Conservation (phyloP, 2,797 vertebrate genomes). For the Danio kyathit region DNA sequence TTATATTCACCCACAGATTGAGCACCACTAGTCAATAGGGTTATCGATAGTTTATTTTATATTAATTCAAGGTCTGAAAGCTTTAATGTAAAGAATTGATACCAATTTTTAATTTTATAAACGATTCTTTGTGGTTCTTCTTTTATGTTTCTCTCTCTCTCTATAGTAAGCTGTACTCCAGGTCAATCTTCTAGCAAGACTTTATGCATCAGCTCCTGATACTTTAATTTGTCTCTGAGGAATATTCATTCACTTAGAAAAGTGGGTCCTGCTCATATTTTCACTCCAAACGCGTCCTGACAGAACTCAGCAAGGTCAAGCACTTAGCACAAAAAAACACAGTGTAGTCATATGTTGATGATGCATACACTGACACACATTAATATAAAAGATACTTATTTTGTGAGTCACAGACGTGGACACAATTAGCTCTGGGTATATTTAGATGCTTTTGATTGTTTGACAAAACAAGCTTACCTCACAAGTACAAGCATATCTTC, state of each 20-base stretch:
- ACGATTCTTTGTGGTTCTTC: constrained; percentile 5
- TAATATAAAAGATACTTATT: constrained; percentile 9
- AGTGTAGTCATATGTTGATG: constrained; percentile 35
- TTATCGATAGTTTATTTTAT: neutral
- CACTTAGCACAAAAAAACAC: constrained; percentile 32
- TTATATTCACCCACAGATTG: neutral
- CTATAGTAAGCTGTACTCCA: constrained; percentile 23
- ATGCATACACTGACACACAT: constrained; percentile 8
- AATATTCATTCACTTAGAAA: constrained; percentile 50
- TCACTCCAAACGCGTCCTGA: constrained; percentile 40
- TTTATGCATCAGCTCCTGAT: constrained; percentile 56
- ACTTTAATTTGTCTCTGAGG: constrained; percentile 49
- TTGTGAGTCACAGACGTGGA: constrained; percentile 27
- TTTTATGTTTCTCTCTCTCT: constrained; percentile 31
- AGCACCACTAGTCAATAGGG: neutral
- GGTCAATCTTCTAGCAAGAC: constrained; percentile 49
- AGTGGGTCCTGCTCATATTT: constrained; percentile 35
- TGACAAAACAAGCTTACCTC: constrained; percentile 25
- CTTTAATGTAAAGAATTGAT: neutral
- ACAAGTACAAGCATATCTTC: constrained; percentile 12
- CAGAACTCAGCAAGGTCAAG: constrained; percentile 47
- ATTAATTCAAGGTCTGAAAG: neutral
- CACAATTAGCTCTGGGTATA: constrained; percentile 39
- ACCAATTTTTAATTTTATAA: neutral
- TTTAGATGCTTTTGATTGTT: constrained; percentile 36